Evolutionary conservation across 2,113 vertebrate genomes (phyloP).

Genomic region (Phaethornis superciliosus): DNA sequence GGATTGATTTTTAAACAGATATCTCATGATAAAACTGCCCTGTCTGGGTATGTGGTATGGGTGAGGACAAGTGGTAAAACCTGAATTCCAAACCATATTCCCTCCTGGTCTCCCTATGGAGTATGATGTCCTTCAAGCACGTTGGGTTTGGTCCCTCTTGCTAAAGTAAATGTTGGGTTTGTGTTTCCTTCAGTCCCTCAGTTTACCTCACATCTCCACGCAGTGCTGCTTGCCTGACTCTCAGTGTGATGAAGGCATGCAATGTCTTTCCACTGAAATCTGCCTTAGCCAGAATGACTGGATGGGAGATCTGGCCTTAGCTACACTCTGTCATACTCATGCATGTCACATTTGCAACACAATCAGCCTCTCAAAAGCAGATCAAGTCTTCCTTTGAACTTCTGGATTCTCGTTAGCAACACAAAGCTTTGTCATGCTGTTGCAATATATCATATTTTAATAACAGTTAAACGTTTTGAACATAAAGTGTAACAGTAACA

Average conservation of each 20-base stretch:
- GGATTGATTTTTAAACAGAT: background rate
- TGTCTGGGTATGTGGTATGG: background rate
- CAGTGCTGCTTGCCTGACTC: background rate
- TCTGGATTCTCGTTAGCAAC: background rate
- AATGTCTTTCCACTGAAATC: background rate
- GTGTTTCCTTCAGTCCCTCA: background rate
- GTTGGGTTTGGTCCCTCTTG: background rate
- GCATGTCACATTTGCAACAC: background rate
- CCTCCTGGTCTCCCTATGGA: background rate
- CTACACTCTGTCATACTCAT: background rate
- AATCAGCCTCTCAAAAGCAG: background rate
- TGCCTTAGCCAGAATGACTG: background rate
- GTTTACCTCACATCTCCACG: background rate
- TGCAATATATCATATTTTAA: slow-evolving; percentile 25
- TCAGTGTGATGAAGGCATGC: background rate
- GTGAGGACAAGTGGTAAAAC: background rate
- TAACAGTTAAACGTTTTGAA: slow-evolving; percentile 25
- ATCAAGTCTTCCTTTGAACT: slow-evolving; percentile 53
- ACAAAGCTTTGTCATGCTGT: slow-evolving; percentile 11
- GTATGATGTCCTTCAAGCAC: background rate
- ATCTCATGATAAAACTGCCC: background rate
- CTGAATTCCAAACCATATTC: background rate
- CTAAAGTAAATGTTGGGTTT: background rate
- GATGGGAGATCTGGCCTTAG: background rate
- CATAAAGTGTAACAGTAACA: background rate